Evolutionary conservation across 2,797 vertebrate genomes (phyloP), one percentile per base, ranked within the genome.

Genomic region (Mormyrops attenuatus): DNA sequence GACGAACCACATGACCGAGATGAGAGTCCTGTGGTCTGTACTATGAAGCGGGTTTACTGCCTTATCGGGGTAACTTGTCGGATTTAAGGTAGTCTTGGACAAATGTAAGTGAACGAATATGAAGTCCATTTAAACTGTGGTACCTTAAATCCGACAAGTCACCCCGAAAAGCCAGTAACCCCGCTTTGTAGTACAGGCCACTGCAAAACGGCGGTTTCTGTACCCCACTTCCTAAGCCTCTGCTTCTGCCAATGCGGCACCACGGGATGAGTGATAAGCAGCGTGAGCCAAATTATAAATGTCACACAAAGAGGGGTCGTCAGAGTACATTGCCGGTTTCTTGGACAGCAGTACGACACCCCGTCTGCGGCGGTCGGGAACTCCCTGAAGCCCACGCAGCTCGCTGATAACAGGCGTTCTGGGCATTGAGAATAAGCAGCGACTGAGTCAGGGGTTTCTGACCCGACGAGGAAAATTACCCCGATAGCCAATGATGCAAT

Each of bases 221-320:
- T 15, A 26, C 22, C 84, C 47, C 22, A 3, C 47, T 47, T 15
- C 15, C 49, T 47, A 15, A 80, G 30, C 73, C 73, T 17, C 49
- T 22, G 47, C 44, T 3, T 49, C 84, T 47, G 90, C 8, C 47
- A 87, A 88, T 53, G 47, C 5, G 17, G 57, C 88, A 89, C 85
- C 47, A 49, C 0, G 9, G 55, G 53, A 41, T 26, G 87, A 88
- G 20, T 44, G 87, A 47, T 17, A 66, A 41, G 22, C 87, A 66
- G 7, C 44, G 22, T 15, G 44, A 88, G 89, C 77, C 87, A 60
- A 89, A 92, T 91, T 86, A 90, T 84, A 69, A 60, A 73, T 3
- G 84, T 50, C 60, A 57, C 49, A 38, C 15, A 13, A 34, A 77
- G 57, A 53, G 38, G 3, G 60, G 49, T 84, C 89, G 3, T 80